A percentile compares a stretch with the other conserved stretches of the same genome.
Conservation (phyloP, 2,113 vertebrate genomes). For the Recurvirostra avosetta region DNA sequence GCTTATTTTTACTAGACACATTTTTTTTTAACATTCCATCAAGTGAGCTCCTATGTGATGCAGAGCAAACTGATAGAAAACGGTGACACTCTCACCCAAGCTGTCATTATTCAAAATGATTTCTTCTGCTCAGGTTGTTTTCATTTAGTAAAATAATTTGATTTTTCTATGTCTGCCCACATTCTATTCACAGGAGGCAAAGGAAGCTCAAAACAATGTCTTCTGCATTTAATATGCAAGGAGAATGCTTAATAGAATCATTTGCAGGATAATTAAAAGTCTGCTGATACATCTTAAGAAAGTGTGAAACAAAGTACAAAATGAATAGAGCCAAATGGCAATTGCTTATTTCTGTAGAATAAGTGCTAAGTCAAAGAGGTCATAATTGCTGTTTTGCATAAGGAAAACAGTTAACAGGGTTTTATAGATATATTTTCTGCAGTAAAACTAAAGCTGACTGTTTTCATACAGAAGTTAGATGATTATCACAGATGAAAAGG, state of each 20-base stretch:
- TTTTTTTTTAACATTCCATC: constrained; percentile 60
- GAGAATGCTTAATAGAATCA: constrained; percentile 70
- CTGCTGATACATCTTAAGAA: constrained; percentile 66
- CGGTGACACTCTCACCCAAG: constrained; percentile 69
- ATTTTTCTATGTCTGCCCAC: constrained; percentile 72
- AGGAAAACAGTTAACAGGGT: constrained; percentile 61
- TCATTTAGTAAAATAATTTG: constrained; percentile 74
- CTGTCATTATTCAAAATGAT: constrained; percentile 69
- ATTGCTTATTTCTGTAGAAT: constrained; percentile 65
- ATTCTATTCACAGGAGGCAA: constrained; percentile 64
- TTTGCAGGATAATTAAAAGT: constrained; percentile 74
- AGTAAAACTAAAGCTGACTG: constrained; percentile 40
- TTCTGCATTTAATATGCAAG: constrained; percentile 73
- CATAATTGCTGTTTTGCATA: constrained; percentile 63
- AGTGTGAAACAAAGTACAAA: constrained; percentile 69
- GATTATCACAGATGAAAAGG: constrained; percentile 32
- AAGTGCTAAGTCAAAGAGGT: constrained; percentile 72
- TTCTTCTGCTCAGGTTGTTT: constrained; percentile 70
- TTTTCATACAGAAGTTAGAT: constrained; percentile 38
- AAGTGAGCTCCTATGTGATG: constrained; percentile 62
- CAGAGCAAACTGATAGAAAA: constrained; percentile 67
- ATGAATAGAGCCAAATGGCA: constrained; percentile 57
- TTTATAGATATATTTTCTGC: constrained; percentile 38
- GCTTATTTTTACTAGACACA: constrained; percentile 71
- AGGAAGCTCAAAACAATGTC: constrained; percentile 69